Conservation (phyloP, 2,888 invertebrate genomes). For the Heliothis peltigera region DNA sequence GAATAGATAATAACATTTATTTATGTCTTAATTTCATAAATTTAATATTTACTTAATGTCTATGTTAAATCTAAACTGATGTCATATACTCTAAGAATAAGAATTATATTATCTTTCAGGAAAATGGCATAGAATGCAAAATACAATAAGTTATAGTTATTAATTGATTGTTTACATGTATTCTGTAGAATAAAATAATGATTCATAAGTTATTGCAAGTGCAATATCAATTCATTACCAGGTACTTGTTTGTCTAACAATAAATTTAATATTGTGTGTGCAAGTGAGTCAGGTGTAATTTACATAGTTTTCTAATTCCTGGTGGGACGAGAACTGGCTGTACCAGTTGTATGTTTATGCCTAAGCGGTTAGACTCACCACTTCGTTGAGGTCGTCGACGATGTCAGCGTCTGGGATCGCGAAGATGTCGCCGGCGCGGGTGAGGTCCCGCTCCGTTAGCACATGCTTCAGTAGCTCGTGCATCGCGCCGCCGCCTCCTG, state of each 20-base stretch:
- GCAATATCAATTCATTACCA: neutral
- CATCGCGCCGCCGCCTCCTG: slow-evolving; percentile 89
- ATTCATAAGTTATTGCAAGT: slow-evolving; percentile 38
- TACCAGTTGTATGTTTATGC: slow-evolving; percentile 40
- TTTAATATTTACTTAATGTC: neutral
- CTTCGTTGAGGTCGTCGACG: slow-evolving; percentile 95
- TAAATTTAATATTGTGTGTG: slow-evolving; percentile 9
- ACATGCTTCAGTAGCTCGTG: slow-evolving; percentile 97
- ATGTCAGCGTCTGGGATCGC: slow-evolving; percentile 96
- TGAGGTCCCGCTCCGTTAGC: slow-evolving; percentile 96
- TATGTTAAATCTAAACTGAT: slow-evolving; percentile 16
- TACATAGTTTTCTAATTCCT: slow-evolving; percentile 45
- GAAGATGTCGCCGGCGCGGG: slow-evolving; percentile 97
- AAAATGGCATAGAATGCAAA: slow-evolving; percentile 22
- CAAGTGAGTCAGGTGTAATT: slow-evolving; percentile 35
- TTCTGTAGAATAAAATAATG: slow-evolving; percentile 23
- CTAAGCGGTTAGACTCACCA: slow-evolving; percentile 89
- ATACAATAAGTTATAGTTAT: neutral
- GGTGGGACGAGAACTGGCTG: slow-evolving; percentile 60
- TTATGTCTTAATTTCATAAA: neutral
- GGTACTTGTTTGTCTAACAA: slow-evolving; percentile 1
- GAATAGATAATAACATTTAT: too few relatives aligned
- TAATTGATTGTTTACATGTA: neutral
- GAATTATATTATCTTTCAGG: slow-evolving; percentile 17
- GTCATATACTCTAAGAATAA: slow-evolving; percentile 10